Percentiles rank a stretch among this genome's conserved stretches.
These are phyloP conservation scores for Cnemophilus loriae DNA, from an alignment of 2,113 vertebrate species.

Conservation along the genomic window DNA sequence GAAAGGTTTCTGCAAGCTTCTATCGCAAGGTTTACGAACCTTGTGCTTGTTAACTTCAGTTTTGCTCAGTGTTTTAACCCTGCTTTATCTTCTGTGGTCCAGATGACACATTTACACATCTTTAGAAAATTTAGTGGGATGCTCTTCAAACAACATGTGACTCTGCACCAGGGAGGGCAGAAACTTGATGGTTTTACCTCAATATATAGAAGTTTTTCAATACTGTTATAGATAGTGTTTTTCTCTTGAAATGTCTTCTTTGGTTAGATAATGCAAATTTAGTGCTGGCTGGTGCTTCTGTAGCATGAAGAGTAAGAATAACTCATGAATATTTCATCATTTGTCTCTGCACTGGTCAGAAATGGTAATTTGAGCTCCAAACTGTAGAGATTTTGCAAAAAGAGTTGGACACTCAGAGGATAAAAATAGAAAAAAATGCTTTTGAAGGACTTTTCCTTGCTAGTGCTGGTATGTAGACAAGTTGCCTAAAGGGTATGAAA, in stretches of 20 bases:
- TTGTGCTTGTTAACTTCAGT: constrained; percentile 9
- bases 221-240: background rate
- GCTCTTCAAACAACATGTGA: background rate
- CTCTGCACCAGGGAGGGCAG: background rate
- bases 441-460: background rate
- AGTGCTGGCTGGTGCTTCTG: background rate
- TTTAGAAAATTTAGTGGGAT: background rate
- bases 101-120: background rate
- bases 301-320: constrained; percentile 5
- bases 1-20: constrained; percentile 27
- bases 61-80: constrained; percentile 10
- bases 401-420: background rate
- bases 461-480: background rate
- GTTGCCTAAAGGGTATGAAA: background rate
- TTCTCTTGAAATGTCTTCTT: background rate
- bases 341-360: constrained; percentile 47
- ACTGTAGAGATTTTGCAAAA: background rate
- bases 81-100: constrained; percentile 1
- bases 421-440: background rate
- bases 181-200: background rate
- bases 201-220: background rate
- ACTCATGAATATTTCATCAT: constrained; percentile 55
- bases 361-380: constrained; percentile 30
- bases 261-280: constrained; percentile 22
- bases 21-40: background rate